Conservation (phyloP, 2,888 invertebrate species). For the Sarcophaga rosellei region DNA sequence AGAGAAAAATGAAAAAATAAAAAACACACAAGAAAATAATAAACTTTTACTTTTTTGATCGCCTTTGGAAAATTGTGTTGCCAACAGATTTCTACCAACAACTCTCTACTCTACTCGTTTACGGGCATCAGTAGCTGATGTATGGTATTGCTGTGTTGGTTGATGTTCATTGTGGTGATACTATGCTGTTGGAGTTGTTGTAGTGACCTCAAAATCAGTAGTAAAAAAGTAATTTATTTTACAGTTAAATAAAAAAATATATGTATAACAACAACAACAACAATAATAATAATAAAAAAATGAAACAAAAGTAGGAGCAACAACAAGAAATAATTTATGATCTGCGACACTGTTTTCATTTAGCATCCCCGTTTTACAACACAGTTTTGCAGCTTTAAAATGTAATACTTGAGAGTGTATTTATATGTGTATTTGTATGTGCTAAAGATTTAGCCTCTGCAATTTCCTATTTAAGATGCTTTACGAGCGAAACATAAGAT, state of each 20-base stretch:
- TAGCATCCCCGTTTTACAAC: slow-evolving; percentile 27
- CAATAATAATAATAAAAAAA: neutral
- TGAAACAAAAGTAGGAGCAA: slow-evolving; percentile 6
- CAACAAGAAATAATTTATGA: slow-evolving; percentile 53
- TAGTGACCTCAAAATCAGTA: slow-evolving; percentile 42
- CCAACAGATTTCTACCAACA: slow-evolving; percentile 47
- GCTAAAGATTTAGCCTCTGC: slow-evolving; percentile 40
- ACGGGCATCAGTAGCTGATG: too few species aligned
- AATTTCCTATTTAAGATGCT: slow-evolving; percentile 39
- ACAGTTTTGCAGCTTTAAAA: slow-evolving; percentile 17
- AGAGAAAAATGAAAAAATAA: too few species aligned
- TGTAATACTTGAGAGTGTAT: neutral
- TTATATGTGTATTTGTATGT: neutral
- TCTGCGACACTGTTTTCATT: slow-evolving; percentile 48
- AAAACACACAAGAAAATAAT: slow-evolving; percentile 25
- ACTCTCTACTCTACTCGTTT: slow-evolving; percentile 1
- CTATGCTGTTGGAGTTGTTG: slow-evolving; percentile 24
- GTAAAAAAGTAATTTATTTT: slow-evolving; percentile 64
- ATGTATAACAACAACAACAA: neutral
- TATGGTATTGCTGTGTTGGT: too few species aligned
- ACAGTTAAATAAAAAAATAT: slow-evolving; percentile 48
- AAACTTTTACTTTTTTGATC: slow-evolving; percentile 44
- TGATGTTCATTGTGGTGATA: slow-evolving; percentile 20
- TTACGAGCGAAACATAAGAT: slow-evolving; percentile 32
- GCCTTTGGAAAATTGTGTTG: slow-evolving; percentile 44